These are phyloP conservation scores for Antechinus stuartii DNA, from an alignment of 2,113 vertebrate genomes.

Conservation along the genomic window DNA sequence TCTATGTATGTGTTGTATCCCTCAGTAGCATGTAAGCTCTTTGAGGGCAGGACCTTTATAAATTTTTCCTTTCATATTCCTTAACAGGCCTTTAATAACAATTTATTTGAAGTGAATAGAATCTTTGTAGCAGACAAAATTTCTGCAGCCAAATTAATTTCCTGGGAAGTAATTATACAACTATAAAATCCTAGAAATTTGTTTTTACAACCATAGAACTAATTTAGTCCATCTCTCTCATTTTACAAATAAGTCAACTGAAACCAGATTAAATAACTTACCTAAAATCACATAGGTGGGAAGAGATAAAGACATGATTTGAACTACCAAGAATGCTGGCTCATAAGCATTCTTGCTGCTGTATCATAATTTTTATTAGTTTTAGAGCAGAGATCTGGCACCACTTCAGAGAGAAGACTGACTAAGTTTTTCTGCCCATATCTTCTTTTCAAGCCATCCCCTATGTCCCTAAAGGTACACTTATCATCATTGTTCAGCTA, in stretches of 20 bases:
- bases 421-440: background rate
- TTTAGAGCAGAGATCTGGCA: background rate
- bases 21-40: background rate
- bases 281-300: background rate
- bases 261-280: background rate
- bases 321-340: background rate
- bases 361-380: background rate
- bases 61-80: background rate
- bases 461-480: background rate
- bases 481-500: background rate
- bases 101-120: background rate
- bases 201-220: background rate
- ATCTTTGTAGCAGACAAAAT: constrained; percentile 49
- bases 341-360: background rate
- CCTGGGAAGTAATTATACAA: background rate
- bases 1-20: background rate
- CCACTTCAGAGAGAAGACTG: background rate
- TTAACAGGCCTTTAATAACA: background rate
- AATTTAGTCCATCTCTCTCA: background rate
- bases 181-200: background rate
- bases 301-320: background rate
- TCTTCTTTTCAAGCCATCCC: background rate
- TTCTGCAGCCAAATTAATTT: constrained; percentile 51
- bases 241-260: background rate
- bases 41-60: background rate